Base-by-base conservation (phyloP, 2,797 vertebrate species). In the Cynopterus sphinx region DNA sequence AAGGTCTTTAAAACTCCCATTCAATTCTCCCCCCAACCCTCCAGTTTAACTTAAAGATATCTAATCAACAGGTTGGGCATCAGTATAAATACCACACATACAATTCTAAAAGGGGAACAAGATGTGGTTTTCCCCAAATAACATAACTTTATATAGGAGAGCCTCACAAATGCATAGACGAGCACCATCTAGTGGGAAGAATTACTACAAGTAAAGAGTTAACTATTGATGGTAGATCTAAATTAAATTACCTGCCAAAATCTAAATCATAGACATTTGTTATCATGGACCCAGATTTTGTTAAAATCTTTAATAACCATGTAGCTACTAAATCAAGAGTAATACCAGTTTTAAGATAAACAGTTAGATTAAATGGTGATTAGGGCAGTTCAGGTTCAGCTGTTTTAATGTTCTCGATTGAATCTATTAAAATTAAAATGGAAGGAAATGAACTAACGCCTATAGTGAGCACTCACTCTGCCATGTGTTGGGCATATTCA, bases 121-220 rank as follows among this genome's bases (percentile, higher is more conserved):
- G 46, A 86, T 49, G 31, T 84, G 15, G 49, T 81, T 74, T 43
- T 33, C 55, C 51, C 59, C n/a, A 84, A 88, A 94, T 51, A 65
- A 41, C 5, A 0, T 3, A 83, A 68, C 21, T 57, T 75, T 87
- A 75, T 55, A 33, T 4, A 67, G 12, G 41, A 81, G 9, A 96
- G 31, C 2, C 70, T 79, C 63, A 83, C 31, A 96, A 91, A 71
- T 6, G n/a, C 15, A 67, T 41, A 15, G 51, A 67, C 71, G 91
- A 87, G 75, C 89, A 89, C 96, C 96, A 96, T 67, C 96, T 95
- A 96, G 96, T 96, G 97, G 92, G 87, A 86, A 83, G 21, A 87
- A 78, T 74, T 91, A 63, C 41, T 95, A 10, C 84, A 81, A 33
- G 59, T 84, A 90, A 91, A 90, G 8, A 67, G 70, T 67, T 75